Conservation (phyloP, 2,797 vertebrate species). For the Rhincodon typus region DNA sequence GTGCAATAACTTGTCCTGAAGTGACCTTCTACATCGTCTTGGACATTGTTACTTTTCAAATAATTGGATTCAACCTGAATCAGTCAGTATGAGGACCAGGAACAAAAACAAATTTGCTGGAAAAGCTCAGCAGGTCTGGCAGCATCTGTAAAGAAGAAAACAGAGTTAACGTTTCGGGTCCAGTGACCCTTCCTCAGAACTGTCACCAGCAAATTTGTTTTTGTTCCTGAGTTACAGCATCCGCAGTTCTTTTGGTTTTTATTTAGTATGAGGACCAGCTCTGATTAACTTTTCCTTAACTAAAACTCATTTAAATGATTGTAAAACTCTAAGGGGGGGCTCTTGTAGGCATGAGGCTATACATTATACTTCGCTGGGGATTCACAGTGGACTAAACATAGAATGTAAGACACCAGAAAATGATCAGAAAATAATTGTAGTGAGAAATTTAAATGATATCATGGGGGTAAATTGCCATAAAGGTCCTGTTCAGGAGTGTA, state of each 20-base stretch:
- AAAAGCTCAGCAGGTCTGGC: no score
- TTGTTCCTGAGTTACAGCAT: no score
- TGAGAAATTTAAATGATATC: background rate
- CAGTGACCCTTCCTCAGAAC: no score
- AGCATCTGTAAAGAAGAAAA: no score
- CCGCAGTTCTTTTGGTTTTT: no score
- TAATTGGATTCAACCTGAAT: slow-evolving; percentile 5
- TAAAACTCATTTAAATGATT: background rate
- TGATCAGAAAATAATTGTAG: background rate
- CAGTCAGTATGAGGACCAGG: background rate
- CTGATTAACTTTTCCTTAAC: background rate
- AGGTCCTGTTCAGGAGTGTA: background rate
- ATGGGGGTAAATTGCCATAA: background rate
- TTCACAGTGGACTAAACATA: background rate
- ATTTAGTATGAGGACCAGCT: background rate
- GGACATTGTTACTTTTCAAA: background rate
- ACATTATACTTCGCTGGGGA: background rate
- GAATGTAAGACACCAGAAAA: background rate
- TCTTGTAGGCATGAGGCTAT: background rate
- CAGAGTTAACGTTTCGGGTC: no score
- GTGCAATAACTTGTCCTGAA: background rate
- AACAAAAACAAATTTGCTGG: no score
- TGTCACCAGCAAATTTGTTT: no score
- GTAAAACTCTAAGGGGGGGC: background rate
- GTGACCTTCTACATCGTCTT: background rate